Evolutionary conservation across 2,888 invertebrate species (phyloP).

Genomic region (Leptinotarsa haldemani): DNA sequence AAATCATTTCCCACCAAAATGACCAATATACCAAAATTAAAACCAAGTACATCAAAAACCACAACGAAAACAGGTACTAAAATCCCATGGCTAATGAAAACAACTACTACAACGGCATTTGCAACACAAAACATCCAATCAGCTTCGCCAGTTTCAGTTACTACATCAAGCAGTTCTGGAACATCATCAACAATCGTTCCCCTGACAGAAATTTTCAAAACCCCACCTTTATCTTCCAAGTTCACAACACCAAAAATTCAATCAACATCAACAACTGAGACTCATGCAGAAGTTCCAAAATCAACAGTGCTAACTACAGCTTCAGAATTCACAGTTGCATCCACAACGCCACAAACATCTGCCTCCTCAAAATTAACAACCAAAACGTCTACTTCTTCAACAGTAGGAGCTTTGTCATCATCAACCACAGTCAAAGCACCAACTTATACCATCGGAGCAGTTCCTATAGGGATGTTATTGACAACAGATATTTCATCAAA

Average conservation of each 20-base stretch:
- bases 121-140: constrained; percentile 18
- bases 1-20: constrained; percentile 4
- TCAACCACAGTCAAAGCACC: too few relatives aligned
- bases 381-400: constrained; percentile 20
- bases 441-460: too few relatives aligned
- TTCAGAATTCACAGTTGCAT: neutral
- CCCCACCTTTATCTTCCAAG: too few relatives aligned
- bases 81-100: neutral
- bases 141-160: constrained; percentile 2
- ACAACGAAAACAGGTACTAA: neutral
- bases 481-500: constrained; percentile 8
- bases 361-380: constrained; percentile 8
- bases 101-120: constrained; percentile 4
- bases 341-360: constrained; percentile 6
- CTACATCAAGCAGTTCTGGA: neutral
- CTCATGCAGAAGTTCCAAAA: constrained; percentile 24
- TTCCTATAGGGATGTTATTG: neutral
- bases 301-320: constrained; percentile 17
- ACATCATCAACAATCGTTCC: neutral
- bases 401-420: neutral
- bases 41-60: constrained; percentile 15
- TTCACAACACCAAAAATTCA: constrained; percentile 5
- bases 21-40: constrained; percentile 32
- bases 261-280: constrained; percentile 28
- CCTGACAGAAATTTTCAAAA: too few relatives aligned